Conservation (phyloP, 2,888 invertebrate genomes). For the Hypolimnas misippus region DNA sequence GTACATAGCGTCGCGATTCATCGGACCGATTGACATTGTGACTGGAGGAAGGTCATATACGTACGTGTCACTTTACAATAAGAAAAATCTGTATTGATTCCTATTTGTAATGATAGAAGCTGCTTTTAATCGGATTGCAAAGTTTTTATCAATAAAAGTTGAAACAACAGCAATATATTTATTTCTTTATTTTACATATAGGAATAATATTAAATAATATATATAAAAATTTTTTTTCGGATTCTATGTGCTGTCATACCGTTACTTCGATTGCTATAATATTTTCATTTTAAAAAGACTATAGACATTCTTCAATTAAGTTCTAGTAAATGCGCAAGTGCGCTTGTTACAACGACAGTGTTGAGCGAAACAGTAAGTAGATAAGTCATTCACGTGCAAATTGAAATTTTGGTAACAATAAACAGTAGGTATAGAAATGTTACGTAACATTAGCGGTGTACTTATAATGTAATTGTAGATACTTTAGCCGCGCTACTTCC, state of each 20-base stretch:
- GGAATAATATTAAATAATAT: too few relatives aligned
- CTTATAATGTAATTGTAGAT: background rate
- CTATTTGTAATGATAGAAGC: too few relatives aligned
- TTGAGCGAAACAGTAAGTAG: too few relatives aligned
- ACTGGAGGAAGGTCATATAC: conserved; percentile 42
- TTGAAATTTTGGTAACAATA: conserved; percentile 3
- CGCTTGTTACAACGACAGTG: too few relatives aligned
- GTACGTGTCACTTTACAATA: conserved; percentile 38
- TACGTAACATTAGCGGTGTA: conserved; percentile 8
- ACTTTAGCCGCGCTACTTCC: conserved; percentile 24
- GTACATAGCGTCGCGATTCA: conserved; percentile 40
- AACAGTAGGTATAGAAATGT: background rate
- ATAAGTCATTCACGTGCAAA: too few relatives aligned
- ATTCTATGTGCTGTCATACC: background rate
- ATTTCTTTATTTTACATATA: too few relatives aligned
- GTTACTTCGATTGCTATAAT: background rate
- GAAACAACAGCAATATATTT: background rate
- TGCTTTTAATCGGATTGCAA: background rate
- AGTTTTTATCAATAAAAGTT: background rate
- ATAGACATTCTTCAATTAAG: too few relatives aligned
- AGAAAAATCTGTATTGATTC: conserved; percentile 13
- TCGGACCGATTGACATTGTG: conserved; percentile 42
- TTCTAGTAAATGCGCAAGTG: too few relatives aligned
- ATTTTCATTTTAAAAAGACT: too few relatives aligned
- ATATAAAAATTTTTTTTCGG: too few relatives aligned